These are phyloP conservation scores for Cercopithecus petaurista DNA, from an alignment of 2,797 vertebrate genomes.

Conservation along the genomic window DNA sequence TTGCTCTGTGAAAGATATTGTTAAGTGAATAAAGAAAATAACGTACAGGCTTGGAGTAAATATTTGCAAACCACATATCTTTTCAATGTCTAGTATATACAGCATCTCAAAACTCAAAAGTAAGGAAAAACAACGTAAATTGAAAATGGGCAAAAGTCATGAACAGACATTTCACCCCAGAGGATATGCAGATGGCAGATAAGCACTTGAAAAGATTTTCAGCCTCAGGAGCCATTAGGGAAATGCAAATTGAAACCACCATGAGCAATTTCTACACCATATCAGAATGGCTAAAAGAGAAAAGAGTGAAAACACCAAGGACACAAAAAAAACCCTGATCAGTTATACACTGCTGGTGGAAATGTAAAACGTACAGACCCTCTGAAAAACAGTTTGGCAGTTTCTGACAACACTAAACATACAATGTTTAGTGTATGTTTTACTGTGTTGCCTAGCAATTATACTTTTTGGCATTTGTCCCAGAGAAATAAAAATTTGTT, in stretches of 20 bases:
- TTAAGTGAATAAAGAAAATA: background rate
- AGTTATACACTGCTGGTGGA: background rate
- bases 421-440: background rate
- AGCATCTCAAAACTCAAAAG: background rate
- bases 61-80: background rate
- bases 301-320: background rate
- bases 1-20: background rate
- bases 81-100: background rate
- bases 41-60: fast-evolving
- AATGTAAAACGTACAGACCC: background rate
- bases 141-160: background rate
- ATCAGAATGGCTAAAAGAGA: background rate
- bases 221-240: background rate
- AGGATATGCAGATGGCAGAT: background rate
- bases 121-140: background rate
- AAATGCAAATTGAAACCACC: background rate
- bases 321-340: background rate
- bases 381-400: background rate
- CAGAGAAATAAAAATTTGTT: background rate
- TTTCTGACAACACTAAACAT: background rate
- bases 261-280: background rate
- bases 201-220: background rate
- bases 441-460: background rate
- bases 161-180: background rate
- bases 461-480: background rate